Evolutionary conservation across 2,797 vertebrate species (phyloP), one percentile per base, ranked within the genome.

Genomic region (Morelia viridis): DNA sequence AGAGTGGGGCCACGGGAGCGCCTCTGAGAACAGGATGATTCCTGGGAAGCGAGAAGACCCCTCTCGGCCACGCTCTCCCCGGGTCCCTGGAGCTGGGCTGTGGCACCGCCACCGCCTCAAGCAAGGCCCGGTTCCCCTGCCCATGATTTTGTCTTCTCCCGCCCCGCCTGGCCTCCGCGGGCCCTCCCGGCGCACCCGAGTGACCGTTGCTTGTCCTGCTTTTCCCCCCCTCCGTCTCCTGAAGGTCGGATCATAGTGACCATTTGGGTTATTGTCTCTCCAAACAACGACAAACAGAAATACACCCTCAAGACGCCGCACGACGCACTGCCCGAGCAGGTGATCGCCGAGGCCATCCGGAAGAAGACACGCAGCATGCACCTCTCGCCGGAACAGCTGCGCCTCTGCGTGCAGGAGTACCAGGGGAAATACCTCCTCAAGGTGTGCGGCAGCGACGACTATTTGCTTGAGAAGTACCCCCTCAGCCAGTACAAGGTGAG

Each of bases 191-290:
- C n/a, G 19, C 65, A 35, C 57, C 56, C 58, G 0, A 62, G 61
- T 92, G 89, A 87, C 64, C 7, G 12, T 76, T 61, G 56, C 88
- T 86, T 92, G 84, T 92, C 92, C 92, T 90, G 84, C 88, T 86
- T 89, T 85, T 60, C 80, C 87, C 65, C 87, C 46, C 68, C 22
- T 71, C 58, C 83, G 17, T 88, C 86, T 88, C 94, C 87, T 64
- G 53, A 92, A 98, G 98, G 98, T 5, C 96, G 97, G 91, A 92
- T 98, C 92, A 98, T 98, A 0, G 98, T 98, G 41, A 98, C 98
- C 24, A 98, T 98, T 94, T 98, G 98, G 98, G 98, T 98, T 84
- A 98, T 98, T 7, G 97, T 98, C 90, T 98, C 98, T 87, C 98
- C 98, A 0, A 98, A 97, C 0, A 98, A 98, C 95, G 97, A 98